Percentiles rank a stretch among this genome's conserved stretches.
phyloP scores from a whole-genome alignment of 92 coral and sea anemone genomes.

The Bergia sp. region DNA sequence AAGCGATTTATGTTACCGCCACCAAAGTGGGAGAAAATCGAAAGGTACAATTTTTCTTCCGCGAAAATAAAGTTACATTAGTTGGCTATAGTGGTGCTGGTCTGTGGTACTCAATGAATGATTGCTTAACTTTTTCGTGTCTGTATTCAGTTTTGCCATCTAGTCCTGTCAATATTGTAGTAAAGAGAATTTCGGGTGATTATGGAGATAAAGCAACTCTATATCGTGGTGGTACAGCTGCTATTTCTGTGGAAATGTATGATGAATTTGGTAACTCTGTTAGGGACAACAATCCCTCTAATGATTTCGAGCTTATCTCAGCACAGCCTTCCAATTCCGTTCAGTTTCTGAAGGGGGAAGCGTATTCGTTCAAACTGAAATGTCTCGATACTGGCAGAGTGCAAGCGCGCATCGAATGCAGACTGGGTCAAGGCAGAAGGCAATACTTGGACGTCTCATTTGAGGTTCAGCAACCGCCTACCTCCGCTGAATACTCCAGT shows the following conservation, averaged over 20 bases:
- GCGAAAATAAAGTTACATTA: not conserved
- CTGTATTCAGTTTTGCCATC: not conserved
- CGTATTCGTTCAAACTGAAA: not conserved
- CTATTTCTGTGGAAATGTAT: not conserved
- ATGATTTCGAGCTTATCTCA: not conserved
- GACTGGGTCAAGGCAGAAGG: not conserved
- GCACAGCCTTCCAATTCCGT: not conserved
- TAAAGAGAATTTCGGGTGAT: conserved; percentile 1
- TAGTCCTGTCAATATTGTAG: not conserved
- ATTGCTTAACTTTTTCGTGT: not conserved
- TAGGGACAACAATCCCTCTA: not conserved
- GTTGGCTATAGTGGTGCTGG: not conserved
- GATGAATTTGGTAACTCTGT: conserved; percentile 3
- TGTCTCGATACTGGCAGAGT: conserved; percentile 2
- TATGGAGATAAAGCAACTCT: not conserved
- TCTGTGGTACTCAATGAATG: not conserved
- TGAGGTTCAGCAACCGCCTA: not conserved
- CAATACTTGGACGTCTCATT: not conserved
- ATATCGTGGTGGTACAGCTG: conserved; percentile 8
- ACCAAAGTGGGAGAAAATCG: not conserved
- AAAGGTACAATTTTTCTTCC: not conserved
- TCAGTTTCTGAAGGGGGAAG: not conserved
- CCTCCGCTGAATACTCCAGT: conserved; percentile 5
- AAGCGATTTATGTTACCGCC: not conserved
- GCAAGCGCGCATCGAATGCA: not conserved